These are phyloP conservation scores for Plebejus argus DNA, from an alignment of 2,888 invertebrate genomes.

Conservation along the genomic window DNA sequence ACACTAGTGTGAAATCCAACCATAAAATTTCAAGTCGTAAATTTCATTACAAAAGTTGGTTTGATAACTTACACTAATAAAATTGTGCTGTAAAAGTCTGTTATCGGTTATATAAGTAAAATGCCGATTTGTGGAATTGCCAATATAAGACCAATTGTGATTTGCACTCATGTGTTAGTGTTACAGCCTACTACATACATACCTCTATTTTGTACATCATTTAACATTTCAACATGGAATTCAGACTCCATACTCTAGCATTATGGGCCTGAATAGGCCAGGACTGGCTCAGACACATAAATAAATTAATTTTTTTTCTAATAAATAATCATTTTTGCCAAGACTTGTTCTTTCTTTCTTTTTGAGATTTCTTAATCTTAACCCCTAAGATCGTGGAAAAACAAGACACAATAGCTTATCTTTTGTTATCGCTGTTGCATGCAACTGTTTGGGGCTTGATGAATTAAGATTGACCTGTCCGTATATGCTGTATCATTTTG, in stretches of 20 bases:
- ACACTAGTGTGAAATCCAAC: neutral
- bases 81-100: slow-evolving; percentile 63
- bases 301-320: neutral
- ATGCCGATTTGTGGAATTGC: slow-evolving; percentile 56
- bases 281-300: too few relatives aligned
- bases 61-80: slow-evolving; percentile 48
- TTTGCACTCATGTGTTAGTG: neutral
- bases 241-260: neutral
- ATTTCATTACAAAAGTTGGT: slow-evolving; percentile 34
- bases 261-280: neutral
- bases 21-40: slow-evolving; percentile 23
- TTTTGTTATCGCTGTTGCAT: too few relatives aligned
- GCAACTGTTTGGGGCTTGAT: too few relatives aligned
- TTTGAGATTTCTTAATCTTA: neutral
- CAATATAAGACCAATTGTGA: slow-evolving; percentile 43
- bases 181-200: neutral
- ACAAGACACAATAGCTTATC: too few relatives aligned
- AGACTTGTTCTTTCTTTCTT: too few relatives aligned
- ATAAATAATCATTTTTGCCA: neutral
- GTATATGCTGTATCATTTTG: neutral
- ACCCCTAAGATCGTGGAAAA: too few relatives aligned
- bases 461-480: too few relatives aligned
- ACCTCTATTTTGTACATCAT: too few relatives aligned
- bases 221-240: neutral
- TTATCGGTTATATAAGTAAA: slow-evolving; percentile 71